Base-by-base conservation (phyloP, 2,113 vertebrate species). In the Loxodonta africana region DNA sequence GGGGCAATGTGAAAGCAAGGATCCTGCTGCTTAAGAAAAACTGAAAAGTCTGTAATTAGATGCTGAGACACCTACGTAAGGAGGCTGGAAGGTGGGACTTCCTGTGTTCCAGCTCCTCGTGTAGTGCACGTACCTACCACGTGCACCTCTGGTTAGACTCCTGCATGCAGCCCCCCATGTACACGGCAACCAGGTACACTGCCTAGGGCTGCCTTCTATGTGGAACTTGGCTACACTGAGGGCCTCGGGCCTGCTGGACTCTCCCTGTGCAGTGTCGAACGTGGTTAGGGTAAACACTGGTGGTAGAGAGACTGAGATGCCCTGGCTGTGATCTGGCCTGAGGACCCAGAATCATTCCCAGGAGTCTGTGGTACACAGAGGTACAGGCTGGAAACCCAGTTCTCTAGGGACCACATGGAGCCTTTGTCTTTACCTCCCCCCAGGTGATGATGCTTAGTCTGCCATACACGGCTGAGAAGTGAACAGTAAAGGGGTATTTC, bases 281-380 rank as follows among this genome's bases (percentile, higher is more conserved):
- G n/a, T 0, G 0, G 6, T 53, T 4, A 92, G 6, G 3, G 5
- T 53, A 63, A n/a, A 37, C 0, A 15, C 41, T 89, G 46, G 20
- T 28, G 51, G 6, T 0, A 26, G 86, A 88, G 18, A 69, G 4
- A 74, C 6, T 1, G 0, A 44, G 17, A 30, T 11, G 15, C 57
- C 51, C 46, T 91, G n/a, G 3, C 3, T 25, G 2, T 3, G 7
- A 37, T 28, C 25, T 18, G 10, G 18, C 21, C 11, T 0, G 15
- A 23, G 30, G 67, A 30, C 20, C 26, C 28, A 46, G 63, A 77
- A 33, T 76, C 18, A 14, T 21, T 51, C 71, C 60, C 12, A 26
- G 28, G n/a, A 20, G 23, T 23, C 65, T 0, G 6, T 4, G 1
- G 6, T 8, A 0, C 25, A 28, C 17, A 53, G 74, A 88, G 28